A percentile compares a stretch with the other conserved stretches of the same genome.
Conservation (phyloP, 2,113 vertebrate species). For the Alaudala cheleensis region DNA sequence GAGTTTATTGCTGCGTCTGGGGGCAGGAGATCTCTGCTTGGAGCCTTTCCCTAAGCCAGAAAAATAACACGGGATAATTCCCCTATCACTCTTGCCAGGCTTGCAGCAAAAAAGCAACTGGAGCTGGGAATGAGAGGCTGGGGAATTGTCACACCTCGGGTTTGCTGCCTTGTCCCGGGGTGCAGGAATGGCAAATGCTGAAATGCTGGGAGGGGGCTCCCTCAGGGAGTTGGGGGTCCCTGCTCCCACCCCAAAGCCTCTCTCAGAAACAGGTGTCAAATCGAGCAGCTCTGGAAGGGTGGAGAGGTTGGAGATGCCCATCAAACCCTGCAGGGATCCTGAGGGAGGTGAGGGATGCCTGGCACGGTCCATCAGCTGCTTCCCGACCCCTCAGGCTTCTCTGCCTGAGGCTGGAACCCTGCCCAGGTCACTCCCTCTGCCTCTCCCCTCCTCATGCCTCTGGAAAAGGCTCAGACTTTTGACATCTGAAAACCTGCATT, state of each 20-base stretch:
- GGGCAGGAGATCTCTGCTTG: not conserved
- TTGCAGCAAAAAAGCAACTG: not conserved
- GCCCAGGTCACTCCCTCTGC: not conserved
- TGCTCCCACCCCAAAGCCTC: not conserved
- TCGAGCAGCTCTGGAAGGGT: not conserved
- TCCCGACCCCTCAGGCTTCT: not conserved
- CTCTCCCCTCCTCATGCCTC: rapidly evolving
- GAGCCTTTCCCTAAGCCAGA: not conserved
- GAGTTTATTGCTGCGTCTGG: not conserved
- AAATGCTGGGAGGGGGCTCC: not conserved
- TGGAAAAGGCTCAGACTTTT: not conserved
- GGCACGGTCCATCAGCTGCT: rapidly evolving
- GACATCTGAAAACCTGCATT: not conserved
- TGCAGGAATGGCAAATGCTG: rapidly evolving
- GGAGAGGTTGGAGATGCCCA: not conserved
- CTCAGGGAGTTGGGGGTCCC: not conserved
- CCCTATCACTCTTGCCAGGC: not conserved
- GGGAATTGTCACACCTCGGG: not conserved
- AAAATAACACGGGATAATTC: not conserved
- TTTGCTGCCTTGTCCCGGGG: not conserved
- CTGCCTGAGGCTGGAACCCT: not conserved
- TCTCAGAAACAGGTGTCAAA: not conserved
- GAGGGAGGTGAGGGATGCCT: not conserved
- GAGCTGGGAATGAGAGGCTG: not conserved
- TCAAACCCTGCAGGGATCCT: not conserved